Conservation (phyloP, 2,797 vertebrate species). For the Tokudaia muenninki region DNA sequence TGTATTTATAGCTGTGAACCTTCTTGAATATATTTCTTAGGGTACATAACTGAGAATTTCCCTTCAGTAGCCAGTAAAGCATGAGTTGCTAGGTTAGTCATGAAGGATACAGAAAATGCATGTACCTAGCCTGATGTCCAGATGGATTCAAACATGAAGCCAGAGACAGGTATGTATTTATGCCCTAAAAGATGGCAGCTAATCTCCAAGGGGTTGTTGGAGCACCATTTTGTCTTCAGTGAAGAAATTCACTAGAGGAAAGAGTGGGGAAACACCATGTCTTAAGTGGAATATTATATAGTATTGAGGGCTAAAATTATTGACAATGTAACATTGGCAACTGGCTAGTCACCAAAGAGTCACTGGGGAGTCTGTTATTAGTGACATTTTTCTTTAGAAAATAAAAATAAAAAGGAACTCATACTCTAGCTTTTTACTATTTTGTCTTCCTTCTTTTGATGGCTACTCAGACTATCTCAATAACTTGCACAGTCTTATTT, state of each 20-base stretch:
- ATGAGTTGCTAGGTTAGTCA: not conserved
- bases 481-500: slow-evolving; percentile 1
- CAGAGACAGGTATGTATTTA: not conserved
- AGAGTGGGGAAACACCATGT: not conserved
- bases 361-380: not conserved
- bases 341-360: not conserved
- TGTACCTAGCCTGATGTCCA: not conserved
- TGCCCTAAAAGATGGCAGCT: not conserved
- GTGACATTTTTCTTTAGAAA: not conserved
- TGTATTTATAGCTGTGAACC: not conserved
- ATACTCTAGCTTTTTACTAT: not conserved
- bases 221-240: not conserved
- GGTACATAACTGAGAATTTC: not conserved
- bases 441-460: not conserved
- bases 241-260: not conserved
- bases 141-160: not conserved
- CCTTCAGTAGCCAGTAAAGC: not conserved
- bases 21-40: not conserved
- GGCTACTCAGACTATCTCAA: not conserved
- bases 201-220: not conserved
- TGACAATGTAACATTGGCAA: not conserved
- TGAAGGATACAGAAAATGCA: not conserved
- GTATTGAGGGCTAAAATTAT: not conserved
- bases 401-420: not conserved
- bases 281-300: not conserved